Base-by-base conservation (phyloP, 2,797 vertebrate species). In the Zenarchopterus dispar region DNA sequence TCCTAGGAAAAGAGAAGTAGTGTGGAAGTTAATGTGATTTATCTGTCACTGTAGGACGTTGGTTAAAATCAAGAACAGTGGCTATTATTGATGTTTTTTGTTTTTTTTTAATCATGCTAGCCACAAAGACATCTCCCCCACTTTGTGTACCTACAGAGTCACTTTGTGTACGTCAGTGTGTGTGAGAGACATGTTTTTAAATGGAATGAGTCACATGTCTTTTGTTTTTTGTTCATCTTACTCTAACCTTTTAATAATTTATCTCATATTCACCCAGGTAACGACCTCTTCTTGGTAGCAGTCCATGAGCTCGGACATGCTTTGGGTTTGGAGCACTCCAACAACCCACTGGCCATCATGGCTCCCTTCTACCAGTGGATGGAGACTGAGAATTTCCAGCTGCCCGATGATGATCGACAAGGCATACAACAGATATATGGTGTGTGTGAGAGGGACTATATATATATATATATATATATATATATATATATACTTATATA, bases 311-410 rank as follows among this genome's bases (percentile, higher is more conserved):
- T 99, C 75, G 97, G 97, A 59, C 97, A 99, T 1, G 96, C 97
- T 0, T 88, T 99, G 45, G 97, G 97, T 41, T 84, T 99, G 70
- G 97, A 99, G 76, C 97, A 99, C 80, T 99, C 97, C 26, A 97
- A 95, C 89, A 97, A 99, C 84, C 97, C 97, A 1, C 86, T 92
- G 0, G 97, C 97, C 70, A 99, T 99, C 87, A 99, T 99, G 97
- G 97, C 97, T 0, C 97, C 97, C 0, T 99, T 99, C 87, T 99
- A 99, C 89, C 97, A 99, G 66, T 99, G 97, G 96, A 99, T 99
- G 97, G 97, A 99, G 85, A 97, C 95, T 0, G 97, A 98, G 5
- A 92, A 95, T 85, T 99, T 99, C 91, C 92, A 96, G 86, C 86
- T 99, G 59, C 97, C 97, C 0, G 96, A 98, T 1, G 97, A 99